phyloP scores from a whole-genome alignment of 2,113 vertebrate genomes.

The Corydoras maculifer region DNA sequence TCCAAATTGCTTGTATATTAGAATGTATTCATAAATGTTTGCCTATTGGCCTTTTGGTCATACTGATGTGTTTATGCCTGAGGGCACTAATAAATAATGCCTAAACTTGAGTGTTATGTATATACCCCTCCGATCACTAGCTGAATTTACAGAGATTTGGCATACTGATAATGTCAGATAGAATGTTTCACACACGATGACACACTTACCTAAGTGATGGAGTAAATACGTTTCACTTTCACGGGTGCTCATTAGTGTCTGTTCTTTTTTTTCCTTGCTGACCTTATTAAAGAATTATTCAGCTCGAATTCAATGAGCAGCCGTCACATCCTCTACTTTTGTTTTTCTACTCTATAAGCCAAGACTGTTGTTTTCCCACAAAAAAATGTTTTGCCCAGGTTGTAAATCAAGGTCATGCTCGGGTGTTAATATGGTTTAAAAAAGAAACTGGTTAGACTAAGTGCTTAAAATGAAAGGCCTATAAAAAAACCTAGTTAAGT shows the following conservation, averaged over 20 bases:
- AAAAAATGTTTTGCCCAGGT: neutral
- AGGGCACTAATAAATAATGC: neutral
- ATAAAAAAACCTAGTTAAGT: too few species aligned
- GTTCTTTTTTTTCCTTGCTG: neutral
- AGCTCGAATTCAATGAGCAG: neutral
- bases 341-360: too few species aligned
- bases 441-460: too few species aligned
- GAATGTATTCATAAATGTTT: constrained; percentile 21
- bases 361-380: neutral
- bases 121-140: neutral
- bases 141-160: neutral
- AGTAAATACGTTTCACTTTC: neutral
- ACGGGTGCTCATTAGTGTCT: neutral
- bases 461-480: too few species aligned
- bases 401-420: too few species aligned
- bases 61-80: neutral
- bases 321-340: too few species aligned
- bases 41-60: constrained; percentile 23
- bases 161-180: neutral
- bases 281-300: neutral
- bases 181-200: neutral
- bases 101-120: neutral
- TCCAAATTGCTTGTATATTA: constrained; percentile 26
- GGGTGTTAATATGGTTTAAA: too few species aligned
- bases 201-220: neutral